Base-by-base conservation (phyloP, 2,888 invertebrate species). In the Perizoma flavofasciatum region DNA sequence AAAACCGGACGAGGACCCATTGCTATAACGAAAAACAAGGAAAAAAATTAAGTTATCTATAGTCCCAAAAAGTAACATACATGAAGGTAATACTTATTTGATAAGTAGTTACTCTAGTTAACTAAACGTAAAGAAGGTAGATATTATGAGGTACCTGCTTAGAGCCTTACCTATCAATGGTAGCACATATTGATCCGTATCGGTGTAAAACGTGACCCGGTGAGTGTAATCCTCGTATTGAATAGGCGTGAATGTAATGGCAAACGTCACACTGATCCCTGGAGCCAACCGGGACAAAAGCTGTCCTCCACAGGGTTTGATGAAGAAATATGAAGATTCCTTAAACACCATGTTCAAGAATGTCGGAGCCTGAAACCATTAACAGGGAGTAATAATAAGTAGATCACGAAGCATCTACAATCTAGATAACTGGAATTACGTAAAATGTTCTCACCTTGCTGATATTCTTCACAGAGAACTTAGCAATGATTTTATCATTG, bases 251-350 rank as follows among this genome's bases (percentile, higher is more conserved):
- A 96, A 96, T 48, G 93, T 93, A 5, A 96, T 81, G 6, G 89
- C 89, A 69, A 95, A 94, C 3, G 90, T 84, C 40, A 94, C 90
- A 22, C 94, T 92, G 69, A 96, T 94, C 45, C 96, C 96, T 10
- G 96, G 95, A 5, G 95, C 96, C 32, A 96, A 81, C 73, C 95
- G 94, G 0, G 87, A 89, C 41, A 89, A 77, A 32, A 91, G 79
- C 51, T 89, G 80, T 7, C 79, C 82, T 34, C 82, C 81, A 49
- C 86, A 85, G 6, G 88, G 82, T 71, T 92, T 88, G 46, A 95
- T 76, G 49, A 77, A 82, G 71, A 95, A 94, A 68, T 84, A 89
- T 2, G 93, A 89, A 22, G 93, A 89, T 55, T 90, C 83, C 68
- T 93, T 91, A 68, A 75, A 90, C 4, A 81, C 76, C 77, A 93